phyloP scores from a whole-genome alignment of 2,888 invertebrate species.

The Scotopteryx bipunctaria region DNA sequence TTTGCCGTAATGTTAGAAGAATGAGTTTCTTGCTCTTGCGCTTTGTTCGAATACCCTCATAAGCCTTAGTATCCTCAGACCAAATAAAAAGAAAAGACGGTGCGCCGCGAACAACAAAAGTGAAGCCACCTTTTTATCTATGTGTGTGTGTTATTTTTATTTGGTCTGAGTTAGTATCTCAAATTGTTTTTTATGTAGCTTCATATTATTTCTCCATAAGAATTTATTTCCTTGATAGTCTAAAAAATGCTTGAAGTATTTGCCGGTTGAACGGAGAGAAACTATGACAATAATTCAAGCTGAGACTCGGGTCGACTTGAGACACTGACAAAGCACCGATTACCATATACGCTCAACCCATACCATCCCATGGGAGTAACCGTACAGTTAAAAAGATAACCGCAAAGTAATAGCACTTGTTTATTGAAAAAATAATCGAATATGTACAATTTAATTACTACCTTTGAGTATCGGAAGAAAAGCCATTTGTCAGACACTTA shows the following conservation, averaged over 20 bases:
- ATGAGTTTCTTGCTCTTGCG: conserved; percentile 50
- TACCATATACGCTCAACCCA: conserved; percentile 53
- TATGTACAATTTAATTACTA: conserved; percentile 44
- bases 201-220: too few relatives aligned
- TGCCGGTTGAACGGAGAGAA: conserved; percentile 9
- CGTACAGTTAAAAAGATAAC: conserved; percentile 57
- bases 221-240: too few relatives aligned
- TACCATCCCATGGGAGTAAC: conserved; percentile 42
- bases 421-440: conserved; percentile 56
- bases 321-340: conserved; percentile 58
- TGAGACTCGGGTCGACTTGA: conserved; percentile 36
- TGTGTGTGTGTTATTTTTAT: too few relatives aligned
- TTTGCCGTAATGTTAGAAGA: conserved; percentile 57
- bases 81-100: too few relatives aligned
- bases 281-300: conserved; percentile 42
- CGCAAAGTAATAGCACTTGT: conserved; percentile 49
- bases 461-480: conserved; percentile 33
- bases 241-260: background rate
- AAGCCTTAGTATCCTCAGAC: too few relatives aligned
- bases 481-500: conserved; percentile 21
- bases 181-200: too few relatives aligned
- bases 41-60: too few relatives aligned
- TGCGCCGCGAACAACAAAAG: too few relatives aligned
- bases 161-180: too few relatives aligned
- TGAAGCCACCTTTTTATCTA: too few relatives aligned